Conservation (phyloP, 2,888 invertebrate genomes). For the Drosophila algonquin region DNA sequence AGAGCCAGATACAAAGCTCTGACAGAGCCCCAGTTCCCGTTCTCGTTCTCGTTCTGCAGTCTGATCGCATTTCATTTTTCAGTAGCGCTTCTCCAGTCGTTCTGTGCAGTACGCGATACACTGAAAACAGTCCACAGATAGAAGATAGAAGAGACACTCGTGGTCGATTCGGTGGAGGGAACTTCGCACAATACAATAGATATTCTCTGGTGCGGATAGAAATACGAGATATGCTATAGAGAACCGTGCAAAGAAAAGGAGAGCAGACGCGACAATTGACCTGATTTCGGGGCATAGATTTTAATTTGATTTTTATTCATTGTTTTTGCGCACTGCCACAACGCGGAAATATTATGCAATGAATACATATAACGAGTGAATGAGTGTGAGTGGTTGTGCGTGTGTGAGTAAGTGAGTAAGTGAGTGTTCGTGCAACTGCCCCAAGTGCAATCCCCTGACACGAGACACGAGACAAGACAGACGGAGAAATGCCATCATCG, state of each 20-base stretch:
- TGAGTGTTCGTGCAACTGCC: conserved; percentile 4
- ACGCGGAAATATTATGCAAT: conserved; percentile 41
- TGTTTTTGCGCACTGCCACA: conserved; percentile 34
- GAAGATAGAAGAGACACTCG: neutral
- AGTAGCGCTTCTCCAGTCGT: conserved; percentile 78
- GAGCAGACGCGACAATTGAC: conserved; percentile 62
- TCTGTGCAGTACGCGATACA: conserved; percentile 62
- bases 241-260: conserved; percentile 16
- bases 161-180: neutral
- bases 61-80: conserved; percentile 51
- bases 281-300: conserved; percentile 50
- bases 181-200: conserved; percentile 25
- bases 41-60: conserved; percentile 41
- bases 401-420: neutral
- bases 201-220: conserved; percentile 9
- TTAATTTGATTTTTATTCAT: conserved; percentile 36
- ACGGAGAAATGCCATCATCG: conserved; percentile 41
- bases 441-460: conserved; percentile 24
- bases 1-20: conserved; percentile 4
- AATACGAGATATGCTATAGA: conserved; percentile 22
- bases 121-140: conserved; percentile 14
- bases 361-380: conserved; percentile 6
- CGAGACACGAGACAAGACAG: neutral
- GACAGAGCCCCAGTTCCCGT: conserved; percentile 35
- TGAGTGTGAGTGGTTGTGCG: neutral